These are phyloP conservation scores for Nomada fucata DNA, from an alignment of 2,888 invertebrate species.

Conservation along the genomic window DNA sequence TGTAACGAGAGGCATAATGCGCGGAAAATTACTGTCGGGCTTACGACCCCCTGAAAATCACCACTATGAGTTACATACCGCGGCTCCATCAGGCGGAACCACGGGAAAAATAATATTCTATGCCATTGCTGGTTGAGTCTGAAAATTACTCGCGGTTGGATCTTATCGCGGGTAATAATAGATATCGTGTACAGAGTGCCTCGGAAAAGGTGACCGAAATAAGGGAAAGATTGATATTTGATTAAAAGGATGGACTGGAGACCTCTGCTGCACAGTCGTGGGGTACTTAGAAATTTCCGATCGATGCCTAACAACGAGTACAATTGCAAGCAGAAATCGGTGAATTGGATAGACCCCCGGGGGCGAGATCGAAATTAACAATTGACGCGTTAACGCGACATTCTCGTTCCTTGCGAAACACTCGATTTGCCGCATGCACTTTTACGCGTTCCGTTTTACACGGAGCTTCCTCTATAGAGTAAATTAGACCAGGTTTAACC, in stretches of 20 bases:
- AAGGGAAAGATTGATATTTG: neutral
- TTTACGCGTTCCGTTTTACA: no score
- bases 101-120: constrained; percentile 7
- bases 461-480: neutral
- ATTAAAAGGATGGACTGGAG: no score
- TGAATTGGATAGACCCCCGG: no score
- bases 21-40: constrained; percentile 53
- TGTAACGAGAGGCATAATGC: constrained; percentile 58
- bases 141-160: constrained; percentile 10
- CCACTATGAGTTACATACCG: constrained; percentile 29
- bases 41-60: constrained; percentile 43
- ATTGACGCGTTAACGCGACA: no score
- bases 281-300: no score
- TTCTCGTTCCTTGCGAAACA: no score
- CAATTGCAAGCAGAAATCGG: no score
- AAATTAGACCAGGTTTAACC: neutral
- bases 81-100: constrained; percentile 28
- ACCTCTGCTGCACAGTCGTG: no score
- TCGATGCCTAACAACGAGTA: no score
- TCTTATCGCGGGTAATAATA: constrained; percentile 23
- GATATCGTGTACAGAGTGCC: neutral
- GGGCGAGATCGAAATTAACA: no score
- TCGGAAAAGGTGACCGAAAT: neutral
- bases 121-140: constrained; percentile 2
- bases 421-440: no score